A percentile compares a stretch with the other conserved stretches of the same genome.
phyloP scores from a whole-genome alignment of 2,797 vertebrate species.

The Acomys russatus region DNA sequence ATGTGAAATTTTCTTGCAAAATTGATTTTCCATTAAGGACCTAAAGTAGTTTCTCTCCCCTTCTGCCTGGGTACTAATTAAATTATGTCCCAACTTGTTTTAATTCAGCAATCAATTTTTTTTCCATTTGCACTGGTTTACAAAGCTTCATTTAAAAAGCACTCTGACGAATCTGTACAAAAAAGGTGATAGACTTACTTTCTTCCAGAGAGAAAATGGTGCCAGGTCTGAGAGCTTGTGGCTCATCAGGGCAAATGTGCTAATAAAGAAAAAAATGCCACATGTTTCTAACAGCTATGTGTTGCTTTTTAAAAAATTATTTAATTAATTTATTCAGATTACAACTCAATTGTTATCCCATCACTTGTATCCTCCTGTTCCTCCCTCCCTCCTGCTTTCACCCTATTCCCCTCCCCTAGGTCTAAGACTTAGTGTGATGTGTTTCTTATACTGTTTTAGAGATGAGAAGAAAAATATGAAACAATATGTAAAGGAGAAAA shows the following conservation, averaged over 20 bases:
- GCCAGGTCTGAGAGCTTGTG: background rate
- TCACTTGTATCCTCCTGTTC: no score
- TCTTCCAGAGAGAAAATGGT: conserved; percentile 45
- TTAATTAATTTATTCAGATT: no score
- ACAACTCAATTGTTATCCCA: no score
- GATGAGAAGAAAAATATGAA: background rate
- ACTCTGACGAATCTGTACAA: conserved; percentile 70
- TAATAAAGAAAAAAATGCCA: background rate
- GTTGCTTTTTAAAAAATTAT: background rate
- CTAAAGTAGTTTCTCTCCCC: conserved; percentile 74
- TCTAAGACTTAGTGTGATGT: background rate
- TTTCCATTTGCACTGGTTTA: conserved; percentile 70
- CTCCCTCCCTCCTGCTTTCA: no score
- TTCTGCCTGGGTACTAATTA: conserved; percentile 81
- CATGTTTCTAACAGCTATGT: background rate
- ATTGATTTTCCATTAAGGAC: conserved; percentile 83
- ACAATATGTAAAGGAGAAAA: background rate
- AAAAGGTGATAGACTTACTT: conserved; percentile 64
- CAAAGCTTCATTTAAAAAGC: conserved; percentile 77
- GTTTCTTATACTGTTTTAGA: conserved; percentile 27
- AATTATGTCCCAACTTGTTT: conserved; percentile 78
- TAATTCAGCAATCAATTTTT: conserved; percentile 82
- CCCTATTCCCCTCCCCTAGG: no score
- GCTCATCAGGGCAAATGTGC: background rate
- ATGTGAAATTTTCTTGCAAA: conserved; percentile 81